These are phyloP conservation scores for Bemisia tabaci DNA, from an alignment of 1,140 invertebrate species.

Conservation along the genomic window DNA sequence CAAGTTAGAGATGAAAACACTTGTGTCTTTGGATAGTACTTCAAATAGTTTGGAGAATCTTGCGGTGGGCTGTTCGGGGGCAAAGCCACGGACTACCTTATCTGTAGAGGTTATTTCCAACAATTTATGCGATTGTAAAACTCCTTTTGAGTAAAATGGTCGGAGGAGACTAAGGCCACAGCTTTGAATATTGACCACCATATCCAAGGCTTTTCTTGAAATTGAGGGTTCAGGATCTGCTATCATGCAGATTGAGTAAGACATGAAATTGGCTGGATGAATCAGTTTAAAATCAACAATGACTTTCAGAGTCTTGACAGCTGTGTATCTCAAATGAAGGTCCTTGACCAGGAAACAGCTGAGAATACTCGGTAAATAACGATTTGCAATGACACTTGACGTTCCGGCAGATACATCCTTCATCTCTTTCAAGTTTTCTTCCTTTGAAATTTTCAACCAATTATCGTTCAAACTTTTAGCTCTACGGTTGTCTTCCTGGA, in stretches of 20 bases:
- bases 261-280: neutral
- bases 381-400: neutral
- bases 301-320: neutral
- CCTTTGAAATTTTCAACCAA: neutral
- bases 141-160: neutral
- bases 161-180: neutral
- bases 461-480: neutral
- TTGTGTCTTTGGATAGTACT: neutral
- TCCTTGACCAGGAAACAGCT: neutral
- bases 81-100: neutral
- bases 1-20: neutral
- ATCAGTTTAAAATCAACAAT: neutral
- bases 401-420: neutral
- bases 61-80: neutral
- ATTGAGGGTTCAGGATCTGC: neutral
- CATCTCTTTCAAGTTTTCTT: neutral
- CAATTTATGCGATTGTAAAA: neutral
- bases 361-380: neutral
- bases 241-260: neutral
- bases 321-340: neutral
- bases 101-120: neutral
- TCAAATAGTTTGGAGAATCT: neutral
- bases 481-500: neutral
- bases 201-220: neutral
- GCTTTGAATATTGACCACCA: neutral